Evolutionary conservation across 2,113 vertebrate species (phyloP), one percentile per base, ranked within the genome.

Genomic region (Clarias batrachus): DNA sequence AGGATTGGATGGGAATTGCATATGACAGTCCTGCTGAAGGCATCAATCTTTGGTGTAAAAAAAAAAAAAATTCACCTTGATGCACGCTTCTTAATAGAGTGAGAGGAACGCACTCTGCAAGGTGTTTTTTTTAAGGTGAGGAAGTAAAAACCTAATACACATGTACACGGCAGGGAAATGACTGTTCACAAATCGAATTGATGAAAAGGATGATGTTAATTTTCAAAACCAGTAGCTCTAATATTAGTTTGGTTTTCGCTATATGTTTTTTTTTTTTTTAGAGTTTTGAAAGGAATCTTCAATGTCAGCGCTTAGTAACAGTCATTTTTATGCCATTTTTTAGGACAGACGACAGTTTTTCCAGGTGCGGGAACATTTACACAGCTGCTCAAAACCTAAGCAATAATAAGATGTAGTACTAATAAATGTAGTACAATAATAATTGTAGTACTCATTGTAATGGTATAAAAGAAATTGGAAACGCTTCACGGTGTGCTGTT

Each of bases 41-140:
- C 70, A 41, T 84, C 68, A 84, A 76, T 83, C 83, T 74, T 33
- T 73, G 33, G 17, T 84, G n/a, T 76, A n/a, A 77, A 54, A 14
- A 54, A 27, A 54, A 60, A 77, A 21, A 60, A 11, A 62, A 30
- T n/a, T 83, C 33, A 82, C 41, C 37, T 83, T 76, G 56, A 77
- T 30, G 23, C 16, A 62, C 37, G 78, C 30, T 14, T 41, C 4
- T 21, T 41, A 60, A 59, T 13, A 60, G 78, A 80, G 56, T 37
- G 16, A 62, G 41, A 37, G 1, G 27, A 80, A 80, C 3, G 48
- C 21, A 30, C 52, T 68, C 21, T 54, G 25, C 21, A 27, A 57
- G 70, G 7, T 63, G 84, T 78, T 16, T 33, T 33, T 33, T 5
- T 70, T 8, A 65, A 70, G 16, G 27, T 7, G 16, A 6, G 16